Evolutionary conservation across 2,888 invertebrate species (phyloP), one percentile per base, ranked within the genome.

Genomic region (Onchidella celtica): DNA sequence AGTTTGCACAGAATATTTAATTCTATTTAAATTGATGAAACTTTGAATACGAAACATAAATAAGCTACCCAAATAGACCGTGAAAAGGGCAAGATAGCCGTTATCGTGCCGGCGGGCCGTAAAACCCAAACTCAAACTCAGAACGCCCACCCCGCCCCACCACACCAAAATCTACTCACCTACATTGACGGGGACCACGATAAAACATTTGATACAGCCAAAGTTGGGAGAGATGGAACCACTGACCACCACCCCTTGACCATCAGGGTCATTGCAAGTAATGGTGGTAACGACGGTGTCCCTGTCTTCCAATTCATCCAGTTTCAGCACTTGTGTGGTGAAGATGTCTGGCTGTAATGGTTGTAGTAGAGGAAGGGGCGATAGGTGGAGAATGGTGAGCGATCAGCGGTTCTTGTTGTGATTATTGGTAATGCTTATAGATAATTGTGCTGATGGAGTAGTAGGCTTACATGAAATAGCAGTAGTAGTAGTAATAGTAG

Each of bases 221-320:
- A 29, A 38, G 11, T 32, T 24, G 36, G 82, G 82, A 1, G 29
- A 34, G 11, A 83, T 75, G n/a, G 32, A 55, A 0, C 47, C 36
- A 6, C 40, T 21, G 29, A 32, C 65, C 17, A 76, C 70, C 6
- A 65, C 74, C 6, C 34, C 36, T 24, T 79, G 63, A n/a, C 79
- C 79, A 29, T 82, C 73, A 1, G 78, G 59, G 63, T 83, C 82
- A 4, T 27, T 32, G 63, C 82, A 83, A 29, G 32, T 47, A 65
- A 79, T 70, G 36, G 17, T 32, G 0, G 36, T 70, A 21, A 81
- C 47, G n/a, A 21, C 55, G 3, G 38, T 4, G 24, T 68, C 57
- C 6, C 21, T 27, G 14, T 38, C 29, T 24, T 80, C n/a, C 29
- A 36, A 9, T 66, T 74, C 80, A 3, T 24, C 21, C 68, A 80